These are phyloP conservation scores for Solenodon paradoxus DNA, from an alignment of 2,113 vertebrate genomes.

Conservation along the genomic window DNA sequence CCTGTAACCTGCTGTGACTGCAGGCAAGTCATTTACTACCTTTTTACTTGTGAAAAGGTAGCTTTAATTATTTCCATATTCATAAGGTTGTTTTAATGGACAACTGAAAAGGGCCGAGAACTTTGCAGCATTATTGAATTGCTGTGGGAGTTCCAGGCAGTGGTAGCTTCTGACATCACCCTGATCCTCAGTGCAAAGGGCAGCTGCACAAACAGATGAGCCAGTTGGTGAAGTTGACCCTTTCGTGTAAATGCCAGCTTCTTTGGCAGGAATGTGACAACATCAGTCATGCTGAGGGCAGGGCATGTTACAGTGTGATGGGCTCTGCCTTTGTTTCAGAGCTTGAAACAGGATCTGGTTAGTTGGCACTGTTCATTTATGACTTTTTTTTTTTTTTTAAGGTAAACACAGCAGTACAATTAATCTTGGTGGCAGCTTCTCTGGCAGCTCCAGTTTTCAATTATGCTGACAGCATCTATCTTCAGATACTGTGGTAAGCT, in stretches of 20 bases:
- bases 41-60: background rate
- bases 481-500: constrained; percentile 94
- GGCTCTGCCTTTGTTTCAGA: background rate
- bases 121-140: background rate
- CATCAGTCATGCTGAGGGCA: background rate
- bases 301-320: background rate
- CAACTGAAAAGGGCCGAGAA: background rate
- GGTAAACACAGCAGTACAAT: constrained; percentile 96
- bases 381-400: constrained; percentile 70
- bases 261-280: background rate
- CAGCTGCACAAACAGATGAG: background rate
- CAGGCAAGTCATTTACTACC: background rate
- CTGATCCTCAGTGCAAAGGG: background rate
- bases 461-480: constrained; percentile 92
- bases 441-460: constrained; percentile 96
- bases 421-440: constrained; percentile 94
- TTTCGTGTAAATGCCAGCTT: background rate
- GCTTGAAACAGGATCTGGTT: background rate
- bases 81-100: background rate
- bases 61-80: background rate
- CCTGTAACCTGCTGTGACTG: background rate
- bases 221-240: background rate
- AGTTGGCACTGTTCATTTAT: background rate
- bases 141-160: background rate
- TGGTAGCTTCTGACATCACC: background rate